Percentiles rank a stretch among this genome's conserved stretches.
These are phyloP conservation scores for Lissocephala sabroskyi DNA, from an alignment of 2,888 invertebrate species.

Conservation along the genomic window DNA sequence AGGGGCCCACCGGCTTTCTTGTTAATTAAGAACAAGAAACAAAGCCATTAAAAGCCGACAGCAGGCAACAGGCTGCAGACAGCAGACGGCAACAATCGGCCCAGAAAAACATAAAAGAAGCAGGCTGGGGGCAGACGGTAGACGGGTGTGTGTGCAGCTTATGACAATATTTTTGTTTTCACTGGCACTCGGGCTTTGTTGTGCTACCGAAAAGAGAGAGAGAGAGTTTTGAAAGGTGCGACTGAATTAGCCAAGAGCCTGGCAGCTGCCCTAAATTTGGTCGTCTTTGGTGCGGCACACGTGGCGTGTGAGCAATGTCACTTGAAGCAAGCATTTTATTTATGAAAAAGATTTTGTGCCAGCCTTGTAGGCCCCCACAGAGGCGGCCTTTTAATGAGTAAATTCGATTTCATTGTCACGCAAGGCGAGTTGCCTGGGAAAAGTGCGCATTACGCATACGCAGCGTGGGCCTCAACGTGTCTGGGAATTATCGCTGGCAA, in stretches of 20 bases:
- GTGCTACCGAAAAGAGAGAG: no score
- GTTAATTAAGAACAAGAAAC: conserved; percentile 61
- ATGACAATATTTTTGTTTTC: conserved; percentile 1
- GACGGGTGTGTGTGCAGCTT: neutral
- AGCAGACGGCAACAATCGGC: neutral
- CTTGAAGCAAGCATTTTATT: no score
- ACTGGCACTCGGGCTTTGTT: neutral
- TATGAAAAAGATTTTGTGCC: no score
- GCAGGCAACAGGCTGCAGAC: no score
- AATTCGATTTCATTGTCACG: conserved; percentile 63
- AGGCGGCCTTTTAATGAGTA: conserved; percentile 49
- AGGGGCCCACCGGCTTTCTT: no score
- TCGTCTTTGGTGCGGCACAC: no score
- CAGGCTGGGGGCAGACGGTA: neutral
- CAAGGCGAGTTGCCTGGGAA: conserved; percentile 10
- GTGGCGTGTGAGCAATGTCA: no score
- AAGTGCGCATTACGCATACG: conserved; percentile 43
- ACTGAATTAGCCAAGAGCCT: no score
- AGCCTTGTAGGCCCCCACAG: no score
- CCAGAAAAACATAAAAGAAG: neutral
- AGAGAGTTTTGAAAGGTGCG: no score
- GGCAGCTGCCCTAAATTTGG: no score
- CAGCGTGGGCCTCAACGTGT: conserved; percentile 47
- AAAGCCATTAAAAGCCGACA: conserved; percentile 35
- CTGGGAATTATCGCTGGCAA: conserved; percentile 43